Conservation (phyloP, 2,797 vertebrate genomes). For the Channallabes apus region DNA sequence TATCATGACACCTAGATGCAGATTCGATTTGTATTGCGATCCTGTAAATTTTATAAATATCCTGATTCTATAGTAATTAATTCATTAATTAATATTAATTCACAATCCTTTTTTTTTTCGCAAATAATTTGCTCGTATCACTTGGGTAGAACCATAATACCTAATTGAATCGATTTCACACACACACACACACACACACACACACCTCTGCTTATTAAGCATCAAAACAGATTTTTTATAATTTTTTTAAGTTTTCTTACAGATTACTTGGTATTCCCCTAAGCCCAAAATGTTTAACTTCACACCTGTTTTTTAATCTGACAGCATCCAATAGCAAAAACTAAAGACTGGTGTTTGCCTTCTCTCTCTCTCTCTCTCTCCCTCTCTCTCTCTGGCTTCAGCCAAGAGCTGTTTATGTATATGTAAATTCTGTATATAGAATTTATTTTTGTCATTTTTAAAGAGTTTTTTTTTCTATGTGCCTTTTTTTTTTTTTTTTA, state of each 20-base stretch:
- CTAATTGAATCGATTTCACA: too few species aligned
- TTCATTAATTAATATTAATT: too few species aligned
- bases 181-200: too few species aligned
- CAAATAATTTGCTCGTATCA: too few species aligned
- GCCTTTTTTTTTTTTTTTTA: conserved; percentile 63
- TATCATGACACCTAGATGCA: too few species aligned
- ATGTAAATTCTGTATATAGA: conserved; percentile 91
- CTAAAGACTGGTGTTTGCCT: conserved; percentile 81
- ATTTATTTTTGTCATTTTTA: conserved; percentile 80
- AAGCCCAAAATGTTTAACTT: neutral
- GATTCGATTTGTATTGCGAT: too few species aligned
- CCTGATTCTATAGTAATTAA: too few species aligned
- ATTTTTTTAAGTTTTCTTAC: neutral
- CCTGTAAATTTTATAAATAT: too few species aligned
- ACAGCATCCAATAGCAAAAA: conserved; percentile 78
- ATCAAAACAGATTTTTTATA: neutral
- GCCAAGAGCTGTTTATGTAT: conserved; percentile 67
- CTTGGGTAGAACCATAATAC: too few species aligned
- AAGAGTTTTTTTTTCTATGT: conserved; percentile 70
- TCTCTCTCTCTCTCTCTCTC: conserved; percentile 61
- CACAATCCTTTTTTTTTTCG: too few species aligned
- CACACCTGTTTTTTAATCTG: neutral
- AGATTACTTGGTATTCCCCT: neutral
- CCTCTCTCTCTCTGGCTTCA: conserved; percentile 66
- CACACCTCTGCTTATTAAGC: neutral